Conservation (phyloP, 2,113 vertebrate species). For the Ascaphus truei region DNA sequence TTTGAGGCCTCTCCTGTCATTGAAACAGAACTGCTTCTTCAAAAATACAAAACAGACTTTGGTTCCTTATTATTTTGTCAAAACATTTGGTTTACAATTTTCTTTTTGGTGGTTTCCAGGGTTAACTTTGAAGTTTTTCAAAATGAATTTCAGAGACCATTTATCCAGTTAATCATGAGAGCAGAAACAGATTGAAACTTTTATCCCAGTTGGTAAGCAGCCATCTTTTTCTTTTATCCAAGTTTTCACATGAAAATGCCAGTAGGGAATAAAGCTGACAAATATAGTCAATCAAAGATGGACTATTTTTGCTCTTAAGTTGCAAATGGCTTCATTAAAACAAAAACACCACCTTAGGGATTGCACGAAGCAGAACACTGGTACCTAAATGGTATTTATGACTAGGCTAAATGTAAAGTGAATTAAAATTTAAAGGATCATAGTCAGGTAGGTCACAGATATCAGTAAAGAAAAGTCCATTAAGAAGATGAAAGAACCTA, state of each 20-base stretch:
- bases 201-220: constrained; percentile 67
- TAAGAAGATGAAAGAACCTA: constrained; percentile 86
- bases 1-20: too few relatives aligned
- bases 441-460: constrained; percentile 92
- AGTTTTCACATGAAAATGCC: constrained; percentile 87
- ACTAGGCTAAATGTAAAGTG: constrained; percentile 95
- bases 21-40: constrained; percentile 33
- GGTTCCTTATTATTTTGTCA: neutral
- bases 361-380: constrained; percentile 81
- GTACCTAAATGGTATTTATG: constrained; percentile 98
- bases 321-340: constrained; percentile 99
- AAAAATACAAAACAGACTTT: constrained; percentile 35
- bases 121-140: constrained; percentile 60
- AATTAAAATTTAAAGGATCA: constrained; percentile 99
- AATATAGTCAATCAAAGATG: constrained; percentile 88
- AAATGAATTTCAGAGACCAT: constrained; percentile 61
- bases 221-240: constrained; percentile 74
- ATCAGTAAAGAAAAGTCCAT: constrained; percentile 85
- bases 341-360: constrained; percentile 94
- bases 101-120: constrained; percentile 50
- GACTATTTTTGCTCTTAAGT: constrained; percentile 82
- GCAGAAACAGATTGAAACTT: constrained; percentile 65
- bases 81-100: constrained; percentile 40
- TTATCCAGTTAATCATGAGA: constrained; percentile 65
- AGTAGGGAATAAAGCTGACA: constrained; percentile 90